These are phyloP conservation scores for Calameuta filiformis DNA, from an alignment of 2,888 invertebrate genomes.

Conservation along the genomic window DNA sequence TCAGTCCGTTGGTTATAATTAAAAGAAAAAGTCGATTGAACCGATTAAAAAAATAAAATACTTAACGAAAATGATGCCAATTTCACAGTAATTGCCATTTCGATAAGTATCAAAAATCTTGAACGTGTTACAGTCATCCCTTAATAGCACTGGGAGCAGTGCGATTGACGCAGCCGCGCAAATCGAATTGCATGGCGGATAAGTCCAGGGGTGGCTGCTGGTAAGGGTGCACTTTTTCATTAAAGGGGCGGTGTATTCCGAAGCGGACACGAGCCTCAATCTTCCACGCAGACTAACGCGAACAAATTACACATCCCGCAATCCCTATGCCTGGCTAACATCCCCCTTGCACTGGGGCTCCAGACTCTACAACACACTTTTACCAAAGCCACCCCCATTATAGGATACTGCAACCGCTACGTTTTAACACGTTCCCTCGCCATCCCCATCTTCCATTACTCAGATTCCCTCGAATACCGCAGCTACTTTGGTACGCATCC, in stretches of 20 bases:
- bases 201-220: neutral
- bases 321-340: conserved; percentile 12
- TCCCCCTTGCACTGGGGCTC: conserved; percentile 19
- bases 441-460: conserved; percentile 9
- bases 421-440: conserved; percentile 17
- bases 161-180: neutral
- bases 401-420: conserved; percentile 33
- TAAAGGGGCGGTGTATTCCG: neutral
- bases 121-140: neutral
- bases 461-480: neutral
- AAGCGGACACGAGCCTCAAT: conserved; percentile 31
- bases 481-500: neutral
- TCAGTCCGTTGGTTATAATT: neutral
- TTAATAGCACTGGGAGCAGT: neutral
- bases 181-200: neutral
- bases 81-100: neutral
- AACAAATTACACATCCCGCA: conserved; percentile 48
- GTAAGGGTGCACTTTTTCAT: conserved; percentile 1
- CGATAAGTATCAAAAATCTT: neutral
- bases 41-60: neutral
- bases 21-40: neutral
- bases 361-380: conserved; percentile 46
- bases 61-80: neutral
- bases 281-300: conserved; percentile 48
- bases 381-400: conserved; percentile 17